A percentile compares a stretch with the other conserved stretches of the same genome.
These are phyloP conservation scores for Phyllotis vaccarum DNA, from an alignment of 2,797 vertebrate genomes.

Conservation along the genomic window DNA sequence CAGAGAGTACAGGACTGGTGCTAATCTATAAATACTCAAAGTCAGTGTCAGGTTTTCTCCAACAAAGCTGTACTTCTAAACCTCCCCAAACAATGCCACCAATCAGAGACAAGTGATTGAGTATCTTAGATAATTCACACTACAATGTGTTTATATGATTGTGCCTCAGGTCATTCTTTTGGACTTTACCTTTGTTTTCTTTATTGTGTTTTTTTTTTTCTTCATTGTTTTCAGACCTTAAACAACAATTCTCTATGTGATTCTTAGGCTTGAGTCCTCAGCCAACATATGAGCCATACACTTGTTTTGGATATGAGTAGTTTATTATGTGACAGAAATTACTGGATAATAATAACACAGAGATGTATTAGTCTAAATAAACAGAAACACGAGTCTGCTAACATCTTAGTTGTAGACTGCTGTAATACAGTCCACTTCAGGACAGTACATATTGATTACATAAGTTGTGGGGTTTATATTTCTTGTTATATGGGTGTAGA, in stretches of 20 bases:
- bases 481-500: background rate
- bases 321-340: background rate
- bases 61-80: background rate
- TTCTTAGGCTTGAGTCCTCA: background rate
- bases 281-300: background rate
- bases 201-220: background rate
- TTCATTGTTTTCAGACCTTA: background rate
- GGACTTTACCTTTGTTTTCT: background rate
- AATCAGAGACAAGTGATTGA: background rate
- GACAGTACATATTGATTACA: background rate
- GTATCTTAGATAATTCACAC: background rate
- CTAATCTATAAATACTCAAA: background rate
- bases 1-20: background rate
- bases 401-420: background rate
- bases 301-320: background rate
- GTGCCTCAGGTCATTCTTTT: background rate
- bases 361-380: background rate
- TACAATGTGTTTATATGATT: background rate
- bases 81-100: background rate
- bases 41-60: background rate
- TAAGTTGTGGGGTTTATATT: background rate
- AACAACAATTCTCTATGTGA: background rate
- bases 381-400: background rate
- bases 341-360: background rate
- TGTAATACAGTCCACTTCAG: fast-evolving